These are phyloP conservation scores for Pristionchus maxplancki DNA, from an alignment of 2,888 invertebrate genomes.

Conservation along the genomic window DNA sequence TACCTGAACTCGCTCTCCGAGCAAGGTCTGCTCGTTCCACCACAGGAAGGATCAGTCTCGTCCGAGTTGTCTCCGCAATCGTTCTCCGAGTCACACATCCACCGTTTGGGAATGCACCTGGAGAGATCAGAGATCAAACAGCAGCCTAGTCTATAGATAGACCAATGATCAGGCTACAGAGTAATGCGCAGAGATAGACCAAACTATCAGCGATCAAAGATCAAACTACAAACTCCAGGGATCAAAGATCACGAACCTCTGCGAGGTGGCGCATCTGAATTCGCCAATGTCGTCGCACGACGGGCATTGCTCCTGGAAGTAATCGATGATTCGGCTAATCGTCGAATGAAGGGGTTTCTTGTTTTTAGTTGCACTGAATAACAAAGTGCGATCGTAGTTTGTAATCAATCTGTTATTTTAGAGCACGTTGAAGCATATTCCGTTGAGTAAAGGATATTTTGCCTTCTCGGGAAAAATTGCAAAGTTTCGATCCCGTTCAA, in stretches of 20 bases:
- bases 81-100: constrained; percentile 83
- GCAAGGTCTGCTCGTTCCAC: constrained; percentile 84
- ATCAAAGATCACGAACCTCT: constrained; percentile 46
- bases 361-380: no score
- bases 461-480: no score
- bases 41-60: constrained; percentile 74
- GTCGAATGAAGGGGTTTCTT: no score
- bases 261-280: constrained; percentile 85
- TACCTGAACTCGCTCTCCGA: constrained; percentile 77
- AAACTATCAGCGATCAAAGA: not conserved
- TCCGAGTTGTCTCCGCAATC: constrained; percentile 96
- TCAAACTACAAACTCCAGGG: not conserved
- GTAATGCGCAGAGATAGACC: no score
- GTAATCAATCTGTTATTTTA: no score
- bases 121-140: not conserved
- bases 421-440: not conserved
- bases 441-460: no score
- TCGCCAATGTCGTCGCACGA: constrained; percentile 90
- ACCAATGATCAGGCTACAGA: no score
- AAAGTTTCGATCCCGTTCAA: not conserved
- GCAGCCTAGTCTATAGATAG: constrained; percentile 33
- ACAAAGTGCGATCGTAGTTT: no score
- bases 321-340: no score
- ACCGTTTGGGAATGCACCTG: constrained; percentile 86
- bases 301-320: constrained; percentile 80